Base-by-base conservation (phyloP, 2,113 vertebrate genomes). In the Platysternon megacephalum region DNA sequence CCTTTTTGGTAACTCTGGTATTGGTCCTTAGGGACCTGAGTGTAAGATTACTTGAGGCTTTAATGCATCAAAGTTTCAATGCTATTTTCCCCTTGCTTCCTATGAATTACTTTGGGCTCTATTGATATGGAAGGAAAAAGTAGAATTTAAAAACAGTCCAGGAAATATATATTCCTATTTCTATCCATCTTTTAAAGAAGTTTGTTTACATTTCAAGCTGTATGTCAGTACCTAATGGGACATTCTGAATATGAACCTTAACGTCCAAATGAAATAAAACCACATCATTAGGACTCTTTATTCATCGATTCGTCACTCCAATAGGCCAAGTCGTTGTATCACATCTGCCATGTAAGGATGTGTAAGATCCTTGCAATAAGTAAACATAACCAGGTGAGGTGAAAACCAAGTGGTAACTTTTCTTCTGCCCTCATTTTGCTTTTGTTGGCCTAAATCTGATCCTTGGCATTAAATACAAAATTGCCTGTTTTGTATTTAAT, bases 51-150 rank as follows among this genome's bases (percentile, higher is more conserved):
- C 3, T 5, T 2, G 8, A 42, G 3, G 39, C 19, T 24, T 42
- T 42, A 74, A 10, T 28, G n/a, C 8, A 16, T 29, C 14, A 53
- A 46, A 68, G 0, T 0, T 80, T 42, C 12, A 82, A 29, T 8
- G 0, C 3, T 1, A 1, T 74, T 74, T 72, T 82, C 17, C 78
- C 58, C 9, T 65, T 39, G 4, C 26, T 86, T 39, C n/a, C 48
- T 49, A 0, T 26, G 28, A 28, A 16, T 6, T 0, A 16, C 53
- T 1, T 1, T 6, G 51, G 3, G 3, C 42, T 55, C 32, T 17
- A 2, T 3, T 24, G 17, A 52, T 52, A 1, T 4, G 2, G 28
- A 46, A 32, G 48, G 11, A 42, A 65, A 1, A 17, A 1, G 87
- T 49, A 10, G 26, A 29, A 74, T 42, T 42, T 74, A 39, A 42